Evolutionary conservation across 2,113 vertebrate species (phyloP).

Genomic region (Rhipidura dahli): DNA sequence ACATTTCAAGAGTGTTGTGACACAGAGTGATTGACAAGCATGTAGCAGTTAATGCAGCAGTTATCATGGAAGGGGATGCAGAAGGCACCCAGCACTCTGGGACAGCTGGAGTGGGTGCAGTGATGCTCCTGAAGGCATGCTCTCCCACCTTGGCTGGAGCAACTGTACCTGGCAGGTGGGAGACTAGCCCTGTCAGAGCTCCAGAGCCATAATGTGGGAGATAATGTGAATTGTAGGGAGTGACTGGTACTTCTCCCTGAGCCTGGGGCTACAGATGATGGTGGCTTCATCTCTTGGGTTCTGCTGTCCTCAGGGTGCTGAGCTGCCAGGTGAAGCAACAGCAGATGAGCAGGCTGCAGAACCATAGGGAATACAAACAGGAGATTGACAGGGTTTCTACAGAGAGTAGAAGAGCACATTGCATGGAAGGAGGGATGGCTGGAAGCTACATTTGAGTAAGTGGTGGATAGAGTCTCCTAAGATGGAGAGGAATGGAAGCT

Average conservation of each 20-base stretch:
- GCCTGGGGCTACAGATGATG: not conserved
- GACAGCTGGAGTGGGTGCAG: not conserved
- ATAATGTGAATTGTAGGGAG: not conserved
- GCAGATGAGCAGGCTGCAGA: not conserved
- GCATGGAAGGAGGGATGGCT: not conserved
- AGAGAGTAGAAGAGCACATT: not conserved
- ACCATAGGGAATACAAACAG: not conserved
- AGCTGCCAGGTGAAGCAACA: not conserved
- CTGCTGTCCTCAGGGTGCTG: not conserved
- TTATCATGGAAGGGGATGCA: not conserved
- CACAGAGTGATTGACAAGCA: not conserved
- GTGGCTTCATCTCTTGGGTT: not conserved
- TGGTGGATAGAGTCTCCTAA: not conserved
- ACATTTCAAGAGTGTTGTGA: not conserved
- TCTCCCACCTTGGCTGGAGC: not conserved
- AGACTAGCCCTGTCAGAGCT: not conserved
- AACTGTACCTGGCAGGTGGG: fast-evolving
- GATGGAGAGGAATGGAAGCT: not conserved
- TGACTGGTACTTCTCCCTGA: not conserved
- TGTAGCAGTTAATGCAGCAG: not conserved
- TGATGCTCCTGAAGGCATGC: not conserved
- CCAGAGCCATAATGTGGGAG: not conserved
- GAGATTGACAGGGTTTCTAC: not conserved
- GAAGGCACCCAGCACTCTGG: not conserved
- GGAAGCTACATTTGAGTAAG: not conserved